Conservation (phyloP, 2,797 vertebrate species). For the Scarus forsteni region DNA sequence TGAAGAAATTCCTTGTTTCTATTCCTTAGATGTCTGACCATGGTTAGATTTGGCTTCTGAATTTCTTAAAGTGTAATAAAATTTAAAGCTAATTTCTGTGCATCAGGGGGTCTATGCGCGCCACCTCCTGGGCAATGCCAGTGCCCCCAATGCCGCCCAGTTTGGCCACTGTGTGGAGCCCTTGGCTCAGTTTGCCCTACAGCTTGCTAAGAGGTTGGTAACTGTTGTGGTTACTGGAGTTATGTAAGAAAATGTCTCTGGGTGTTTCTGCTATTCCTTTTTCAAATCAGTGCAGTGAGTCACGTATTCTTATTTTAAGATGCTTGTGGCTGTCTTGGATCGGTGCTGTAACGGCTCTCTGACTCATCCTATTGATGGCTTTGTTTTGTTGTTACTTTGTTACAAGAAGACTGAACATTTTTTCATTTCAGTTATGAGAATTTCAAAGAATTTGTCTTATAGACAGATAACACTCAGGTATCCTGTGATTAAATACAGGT, state of each 20-base stretch:
- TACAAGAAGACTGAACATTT: background rate
- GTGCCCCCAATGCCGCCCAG: constrained; percentile 85
- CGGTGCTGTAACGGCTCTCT: background rate
- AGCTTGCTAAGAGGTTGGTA: constrained; percentile 86
- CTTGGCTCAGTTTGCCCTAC: constrained; percentile 88
- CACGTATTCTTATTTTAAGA: background rate
- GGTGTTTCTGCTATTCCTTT: background rate
- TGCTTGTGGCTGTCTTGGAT: background rate
- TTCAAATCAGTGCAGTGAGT: constrained; percentile 1
- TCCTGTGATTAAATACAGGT: background rate
- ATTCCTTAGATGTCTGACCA: background rate
- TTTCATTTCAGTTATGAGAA: background rate
- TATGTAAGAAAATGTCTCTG: background rate
- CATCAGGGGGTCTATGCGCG: constrained; percentile 92
- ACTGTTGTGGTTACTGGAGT: background rate
- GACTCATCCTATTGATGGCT: background rate
- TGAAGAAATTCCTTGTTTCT: background rate
- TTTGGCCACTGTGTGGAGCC: constrained; percentile 88
- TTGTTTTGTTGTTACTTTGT: background rate
- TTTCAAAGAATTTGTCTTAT: too few species aligned
- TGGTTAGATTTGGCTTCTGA: background rate
- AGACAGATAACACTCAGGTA: background rate
- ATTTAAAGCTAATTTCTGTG: background rate
- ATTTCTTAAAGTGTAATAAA: background rate
- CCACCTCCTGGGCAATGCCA: constrained; percentile 91